phyloP scores from a whole-genome alignment of 2,797 vertebrate species.

The Acanthurus tractus region DNA sequence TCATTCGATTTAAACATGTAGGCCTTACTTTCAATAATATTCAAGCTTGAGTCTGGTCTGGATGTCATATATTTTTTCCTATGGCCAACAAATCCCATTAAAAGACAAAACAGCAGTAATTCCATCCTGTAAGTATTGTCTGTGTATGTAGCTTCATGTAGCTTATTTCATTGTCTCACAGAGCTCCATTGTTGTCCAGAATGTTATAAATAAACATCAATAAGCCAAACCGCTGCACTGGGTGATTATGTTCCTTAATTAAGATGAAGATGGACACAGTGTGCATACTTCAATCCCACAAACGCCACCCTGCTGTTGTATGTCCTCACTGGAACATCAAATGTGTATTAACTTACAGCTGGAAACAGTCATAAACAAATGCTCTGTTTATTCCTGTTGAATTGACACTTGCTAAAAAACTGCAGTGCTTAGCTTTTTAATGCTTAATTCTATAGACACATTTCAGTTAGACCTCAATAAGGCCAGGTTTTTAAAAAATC shows the following conservation, averaged over 20 bases:
- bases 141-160: background rate
- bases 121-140: background rate
- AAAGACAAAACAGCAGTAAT: background rate
- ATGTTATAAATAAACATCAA: background rate
- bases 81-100: background rate
- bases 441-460: no score
- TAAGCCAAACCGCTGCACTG: no score
- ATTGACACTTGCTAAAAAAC: background rate
- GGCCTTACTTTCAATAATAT: background rate
- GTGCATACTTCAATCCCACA: background rate
- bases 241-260: background rate
- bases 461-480: no score
- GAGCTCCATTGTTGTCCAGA: background rate
- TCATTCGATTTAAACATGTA: background rate
- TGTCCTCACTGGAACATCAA: background rate
- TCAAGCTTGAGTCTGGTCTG: background rate
- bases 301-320: background rate
- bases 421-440: no score
- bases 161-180: background rate
- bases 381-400: background rate
- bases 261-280: background rate
- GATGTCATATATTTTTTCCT: background rate
- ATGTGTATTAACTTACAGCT: background rate
- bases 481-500: no score
- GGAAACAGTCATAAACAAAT: constrained; percentile 1